Percentiles rank a stretch among this genome's conserved stretches.
Conservation (phyloP, 2,797 vertebrate genomes). For the Malacoraja senta region DNA sequence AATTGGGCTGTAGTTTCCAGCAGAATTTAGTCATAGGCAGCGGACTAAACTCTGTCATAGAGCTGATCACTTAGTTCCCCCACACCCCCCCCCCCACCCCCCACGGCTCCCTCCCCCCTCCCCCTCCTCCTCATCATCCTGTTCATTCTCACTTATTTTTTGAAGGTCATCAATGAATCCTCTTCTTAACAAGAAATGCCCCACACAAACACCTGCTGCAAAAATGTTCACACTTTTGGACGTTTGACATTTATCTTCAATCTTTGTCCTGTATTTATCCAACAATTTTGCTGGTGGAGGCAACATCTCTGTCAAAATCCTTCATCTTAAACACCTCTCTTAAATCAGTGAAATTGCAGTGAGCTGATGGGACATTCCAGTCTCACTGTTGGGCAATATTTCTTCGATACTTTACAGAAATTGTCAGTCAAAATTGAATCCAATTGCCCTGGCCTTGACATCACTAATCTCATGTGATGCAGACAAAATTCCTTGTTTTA, state of each 20-base stretch:
- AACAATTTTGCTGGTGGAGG: not conserved
- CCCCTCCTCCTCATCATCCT: not conserved
- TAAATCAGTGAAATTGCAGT: not conserved
- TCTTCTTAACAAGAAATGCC: not conserved
- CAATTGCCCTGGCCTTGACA: not conserved
- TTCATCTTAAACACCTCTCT: not conserved
- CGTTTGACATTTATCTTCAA: not conserved
- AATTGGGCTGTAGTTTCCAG: too few species aligned
- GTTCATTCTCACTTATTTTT: not conserved
- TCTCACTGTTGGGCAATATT: not conserved
- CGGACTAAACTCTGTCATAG: too few species aligned
- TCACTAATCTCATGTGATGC: not conserved
- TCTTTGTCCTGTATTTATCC: not conserved
- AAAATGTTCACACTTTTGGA: not conserved
- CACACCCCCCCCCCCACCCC: not conserved
- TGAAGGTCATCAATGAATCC: not conserved
- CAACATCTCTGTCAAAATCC: not conserved
- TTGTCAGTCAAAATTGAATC: not conserved
- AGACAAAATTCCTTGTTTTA: not conserved
- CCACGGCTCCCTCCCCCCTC: not conserved
- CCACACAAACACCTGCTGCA: not conserved
- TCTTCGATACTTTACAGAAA: not conserved
- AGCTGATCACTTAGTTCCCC: not conserved
- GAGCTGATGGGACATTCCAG: not conserved
- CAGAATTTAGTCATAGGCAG: too few species aligned